Evolutionary conservation across 2,888 invertebrate genomes (phyloP).

Genomic region (Microplitis manilae): DNA sequence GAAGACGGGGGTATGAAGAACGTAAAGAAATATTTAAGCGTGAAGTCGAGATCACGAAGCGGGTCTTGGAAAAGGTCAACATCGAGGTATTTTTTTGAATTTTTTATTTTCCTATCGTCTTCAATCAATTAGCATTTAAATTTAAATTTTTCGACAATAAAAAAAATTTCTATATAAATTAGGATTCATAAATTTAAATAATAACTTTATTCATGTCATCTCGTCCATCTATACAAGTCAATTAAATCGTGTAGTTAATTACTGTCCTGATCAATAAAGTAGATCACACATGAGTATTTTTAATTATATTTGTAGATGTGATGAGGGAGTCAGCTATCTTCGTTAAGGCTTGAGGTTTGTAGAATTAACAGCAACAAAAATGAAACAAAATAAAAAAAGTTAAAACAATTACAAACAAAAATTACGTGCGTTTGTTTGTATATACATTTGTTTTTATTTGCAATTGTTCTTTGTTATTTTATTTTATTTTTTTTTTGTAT

Average conservation of each 20-base stretch:
- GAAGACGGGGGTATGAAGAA: constrained; percentile 66
- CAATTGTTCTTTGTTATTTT: constrained; percentile 6
- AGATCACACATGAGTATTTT: constrained; percentile 41
- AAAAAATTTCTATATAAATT: background rate
- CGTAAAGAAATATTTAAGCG: constrained; percentile 69
- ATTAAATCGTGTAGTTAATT: constrained; percentile 2
- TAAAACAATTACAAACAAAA: constrained; percentile 12
- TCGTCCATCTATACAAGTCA: background rate
- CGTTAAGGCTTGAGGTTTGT: constrained; percentile 52
- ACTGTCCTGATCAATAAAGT: constrained; percentile 17
- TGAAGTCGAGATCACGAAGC: constrained; percentile 70
- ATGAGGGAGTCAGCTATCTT: constrained; percentile 51
- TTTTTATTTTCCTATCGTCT: background rate
- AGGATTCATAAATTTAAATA: background rate
- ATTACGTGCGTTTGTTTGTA: constrained; percentile 19
- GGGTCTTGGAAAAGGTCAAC: constrained; percentile 67
- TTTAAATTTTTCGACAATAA: background rate
- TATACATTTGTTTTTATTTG: constrained; percentile 12
- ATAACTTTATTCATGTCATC: background rate
- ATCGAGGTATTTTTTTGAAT: constrained; percentile 60
- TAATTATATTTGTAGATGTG: constrained; percentile 51
- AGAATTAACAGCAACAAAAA: constrained; percentile 45
- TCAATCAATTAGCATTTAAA: background rate
- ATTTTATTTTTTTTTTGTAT: constrained; percentile 1
- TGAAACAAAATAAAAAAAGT: constrained; percentile 6